phyloP scores from a whole-genome alignment of 2,113 vertebrate genomes.

The Rhynchomys soricoides region DNA sequence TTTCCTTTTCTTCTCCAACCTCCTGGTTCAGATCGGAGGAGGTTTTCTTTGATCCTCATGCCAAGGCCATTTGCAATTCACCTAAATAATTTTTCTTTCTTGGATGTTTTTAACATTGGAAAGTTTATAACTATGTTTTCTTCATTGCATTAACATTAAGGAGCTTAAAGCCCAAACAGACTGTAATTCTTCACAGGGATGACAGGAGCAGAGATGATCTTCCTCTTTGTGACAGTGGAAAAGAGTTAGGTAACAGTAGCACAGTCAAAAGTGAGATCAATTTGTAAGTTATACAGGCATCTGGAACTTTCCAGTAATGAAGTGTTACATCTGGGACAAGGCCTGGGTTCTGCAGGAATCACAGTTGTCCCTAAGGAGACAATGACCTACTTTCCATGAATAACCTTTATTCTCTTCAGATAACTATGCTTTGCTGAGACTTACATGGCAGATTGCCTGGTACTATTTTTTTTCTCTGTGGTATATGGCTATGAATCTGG shows the following conservation, averaged over 20 bases:
- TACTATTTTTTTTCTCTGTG: background rate
- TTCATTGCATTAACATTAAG: background rate
- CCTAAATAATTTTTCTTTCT: background rate
- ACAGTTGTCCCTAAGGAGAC: conserved; percentile 36
- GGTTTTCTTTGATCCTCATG: background rate
- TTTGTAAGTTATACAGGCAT: background rate
- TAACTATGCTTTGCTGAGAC: background rate
- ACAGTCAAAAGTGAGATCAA: background rate
- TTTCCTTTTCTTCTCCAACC: background rate
- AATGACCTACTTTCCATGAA: conserved; percentile 32
- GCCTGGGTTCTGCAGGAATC: background rate
- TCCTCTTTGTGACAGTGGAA: background rate
- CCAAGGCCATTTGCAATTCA: background rate
- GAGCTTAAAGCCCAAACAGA: background rate
- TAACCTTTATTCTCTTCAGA: background rate
- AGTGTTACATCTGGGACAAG: background rate
- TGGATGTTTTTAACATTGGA: background rate
- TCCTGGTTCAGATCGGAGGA: background rate
- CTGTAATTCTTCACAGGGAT: background rate
- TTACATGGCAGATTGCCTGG: background rate
- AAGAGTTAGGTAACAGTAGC: background rate
- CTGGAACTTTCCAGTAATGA: conserved; percentile 20
- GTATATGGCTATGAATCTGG: background rate
- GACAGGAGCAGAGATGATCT: background rate
- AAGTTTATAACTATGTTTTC: background rate